A percentile compares a stretch with the other conserved stretches of the same genome.
These are phyloP conservation scores for Linyphia triangularis DNA, from an alignment of 2,888 invertebrate species.

Conservation along the genomic window DNA sequence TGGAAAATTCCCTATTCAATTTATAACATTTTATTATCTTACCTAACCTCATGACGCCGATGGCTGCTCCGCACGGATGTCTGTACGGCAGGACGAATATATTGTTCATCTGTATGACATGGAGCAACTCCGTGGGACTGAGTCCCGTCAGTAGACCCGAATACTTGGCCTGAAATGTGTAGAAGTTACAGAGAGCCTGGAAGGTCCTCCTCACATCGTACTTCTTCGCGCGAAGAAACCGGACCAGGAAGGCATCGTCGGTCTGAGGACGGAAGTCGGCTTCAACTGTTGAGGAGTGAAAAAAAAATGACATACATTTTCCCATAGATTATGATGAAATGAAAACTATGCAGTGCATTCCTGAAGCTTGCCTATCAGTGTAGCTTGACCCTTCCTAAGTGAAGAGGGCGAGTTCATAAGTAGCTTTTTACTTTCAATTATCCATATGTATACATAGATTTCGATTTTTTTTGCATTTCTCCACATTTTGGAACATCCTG, in stretches of 20 bases:
- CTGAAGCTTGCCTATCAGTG: too few relatives aligned
- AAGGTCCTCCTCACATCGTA: conserved; percentile 33
- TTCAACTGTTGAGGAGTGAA: conserved; percentile 39
- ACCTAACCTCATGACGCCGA: conserved; percentile 2
- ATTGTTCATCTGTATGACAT: conserved; percentile 32
- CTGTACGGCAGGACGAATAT: background rate
- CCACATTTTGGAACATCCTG: too few relatives aligned
- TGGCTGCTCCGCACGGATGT: conserved; percentile 11
- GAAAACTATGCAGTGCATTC: too few relatives aligned
- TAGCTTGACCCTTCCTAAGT: too few relatives aligned
- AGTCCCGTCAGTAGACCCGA: conserved; percentile 40
- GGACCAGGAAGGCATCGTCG: conserved; percentile 37
- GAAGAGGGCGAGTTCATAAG: too few relatives aligned
- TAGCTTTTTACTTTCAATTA: too few relatives aligned
- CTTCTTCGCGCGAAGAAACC: conserved; percentile 51
- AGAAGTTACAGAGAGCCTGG: conserved; percentile 20
- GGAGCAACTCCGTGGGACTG: conserved; percentile 6
- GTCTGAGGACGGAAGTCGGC: conserved; percentile 25
- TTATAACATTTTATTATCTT: too few relatives aligned
- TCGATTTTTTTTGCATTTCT: too few relatives aligned
- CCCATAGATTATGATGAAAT: too few relatives aligned
- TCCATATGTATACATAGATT: too few relatives aligned
- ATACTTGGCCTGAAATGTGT: conserved; percentile 44
- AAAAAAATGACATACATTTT: too few relatives aligned
- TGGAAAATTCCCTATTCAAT: too few relatives aligned